These are phyloP conservation scores for Parauchenoglanis punctatus DNA, from an alignment of 2,797 vertebrate genomes.

Conservation along the genomic window DNA sequence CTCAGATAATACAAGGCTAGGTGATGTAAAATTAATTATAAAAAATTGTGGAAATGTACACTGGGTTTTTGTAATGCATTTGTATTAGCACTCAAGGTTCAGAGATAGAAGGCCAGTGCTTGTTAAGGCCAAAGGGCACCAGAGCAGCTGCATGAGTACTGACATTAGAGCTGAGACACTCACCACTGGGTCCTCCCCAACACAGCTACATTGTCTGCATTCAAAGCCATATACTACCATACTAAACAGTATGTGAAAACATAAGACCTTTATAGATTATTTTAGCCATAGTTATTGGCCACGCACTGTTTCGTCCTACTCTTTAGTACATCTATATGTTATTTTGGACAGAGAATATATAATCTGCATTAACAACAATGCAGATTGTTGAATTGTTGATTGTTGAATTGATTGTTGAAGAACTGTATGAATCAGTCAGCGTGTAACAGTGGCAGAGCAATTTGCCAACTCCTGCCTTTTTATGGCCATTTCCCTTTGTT, in stretches of 20 bases:
- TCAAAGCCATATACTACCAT: neutral
- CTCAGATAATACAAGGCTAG: neutral
- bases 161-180: conserved; percentile 38
- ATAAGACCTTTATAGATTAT: neutral
- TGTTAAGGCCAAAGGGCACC: conserved; percentile 40
- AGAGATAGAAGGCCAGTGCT: conserved; percentile 30
- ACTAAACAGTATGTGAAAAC: neutral
- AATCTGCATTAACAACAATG: neutral
- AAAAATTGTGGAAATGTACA: neutral
- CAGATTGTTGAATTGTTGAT: too few species aligned
- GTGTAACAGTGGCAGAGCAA: conserved; percentile 7
- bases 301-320: neutral
- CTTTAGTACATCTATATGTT: neutral
- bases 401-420: too few species aligned
- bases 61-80: neutral
- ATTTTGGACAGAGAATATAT: neutral
- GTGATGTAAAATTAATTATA: neutral
- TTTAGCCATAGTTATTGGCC: neutral
- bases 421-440: too few species aligned
- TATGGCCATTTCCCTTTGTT: conserved; percentile 41
- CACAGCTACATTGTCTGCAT: neutral
- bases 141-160: conserved; percentile 48
- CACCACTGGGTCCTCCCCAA: conserved; percentile 10
- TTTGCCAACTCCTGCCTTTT: conserved; percentile 49
- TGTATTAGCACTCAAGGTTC: conserved; percentile 7